Evolutionary conservation across 2,797 vertebrate species (phyloP), one percentile per base, ranked within the genome.

Genomic region (Tachyglossus aculeatus): DNA sequence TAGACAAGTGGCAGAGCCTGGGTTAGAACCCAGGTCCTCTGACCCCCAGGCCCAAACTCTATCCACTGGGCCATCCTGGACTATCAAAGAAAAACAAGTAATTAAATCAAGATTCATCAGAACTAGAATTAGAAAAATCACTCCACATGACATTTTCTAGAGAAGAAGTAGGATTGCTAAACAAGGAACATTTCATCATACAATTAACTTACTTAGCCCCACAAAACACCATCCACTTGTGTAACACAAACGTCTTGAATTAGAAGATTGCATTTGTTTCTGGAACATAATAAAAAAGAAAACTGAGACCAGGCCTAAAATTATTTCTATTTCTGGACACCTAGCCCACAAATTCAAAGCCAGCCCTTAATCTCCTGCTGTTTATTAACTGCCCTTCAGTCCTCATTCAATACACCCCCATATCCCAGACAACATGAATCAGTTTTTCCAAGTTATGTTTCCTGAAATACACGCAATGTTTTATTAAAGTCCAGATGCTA

Each of bases 361-460:
- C 63, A 25, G 18, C 18, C 56, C 50, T 60, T 40, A 41, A 73
- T 59, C 40, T 50, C 59, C n/a, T n/a, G 58, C 29, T 18, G 21
- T 44, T 25, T 37, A 56, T 63, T 73, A 65, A 71, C 66, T 34
- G 59, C 41, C n/a, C 22, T 18, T 48, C 5, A 27, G 67, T 65
- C 31, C 65, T 70, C 44, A 50, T 48, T 56, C 62, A 57, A 0
- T 47, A 44, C 25, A 57, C 9, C 52, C 73, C 54, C 27, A 47
- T 63, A 67, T 66, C 40, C 59, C 51, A 73, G 39, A 6, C 31
- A 47, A 66, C 51, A 78, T 22, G 57, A 63, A 76, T 71, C 57
- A 84, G 60, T 60, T 68, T 65, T 60, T 71, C n/a, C 56, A 51
- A 27, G 45, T 31, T 27, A 34, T 65, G 69, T 60, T 77, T 78